A percentile compares a stretch with the other conserved stretches of the same genome.
phyloP scores from a whole-genome alignment of 2,797 vertebrate genomes.

The Mormyrops attenuatus region DNA sequence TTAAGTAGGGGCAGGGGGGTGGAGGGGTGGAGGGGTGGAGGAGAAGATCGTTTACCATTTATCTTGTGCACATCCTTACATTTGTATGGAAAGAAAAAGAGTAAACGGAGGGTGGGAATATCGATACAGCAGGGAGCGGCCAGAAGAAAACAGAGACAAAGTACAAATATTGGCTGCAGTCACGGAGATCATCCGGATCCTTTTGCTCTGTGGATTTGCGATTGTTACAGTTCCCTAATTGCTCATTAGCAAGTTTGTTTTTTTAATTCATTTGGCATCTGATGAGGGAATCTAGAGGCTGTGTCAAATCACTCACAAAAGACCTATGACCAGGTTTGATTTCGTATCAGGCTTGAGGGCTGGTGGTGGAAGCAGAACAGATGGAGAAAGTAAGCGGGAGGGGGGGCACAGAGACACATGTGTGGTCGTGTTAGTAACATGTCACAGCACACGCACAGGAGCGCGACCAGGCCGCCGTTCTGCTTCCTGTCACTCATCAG shows the following conservation, averaged over 20 bases:
- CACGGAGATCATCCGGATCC: constrained; percentile 59
- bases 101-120: not conserved
- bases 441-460: not conserved
- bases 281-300: not conserved
- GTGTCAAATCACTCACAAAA: not conserved
- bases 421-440: not conserved
- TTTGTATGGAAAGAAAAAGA: constrained; percentile 21
- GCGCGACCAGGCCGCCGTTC: not conserved
- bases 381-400: constrained; percentile 43
- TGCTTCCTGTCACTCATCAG: not conserved
- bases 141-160: constrained; percentile 49
- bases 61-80: constrained; percentile 15
- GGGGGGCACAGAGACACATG: not conserved
- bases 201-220: constrained; percentile 66
- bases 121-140: constrained; percentile 32
- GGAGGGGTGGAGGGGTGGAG: too few species aligned
- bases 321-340: not conserved
- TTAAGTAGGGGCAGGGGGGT: constrained; percentile 27
- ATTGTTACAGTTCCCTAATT: constrained; percentile 64
- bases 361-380: not conserved
- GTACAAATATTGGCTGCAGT: constrained; percentile 31
- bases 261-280: constrained; percentile 51
- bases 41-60: constrained; percentile 27
- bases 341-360: not conserved
- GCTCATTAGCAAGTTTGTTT: constrained; percentile 60